These are phyloP conservation scores for Strix uralensis DNA, from an alignment of 2,113 vertebrate genomes.

Conservation along the genomic window DNA sequence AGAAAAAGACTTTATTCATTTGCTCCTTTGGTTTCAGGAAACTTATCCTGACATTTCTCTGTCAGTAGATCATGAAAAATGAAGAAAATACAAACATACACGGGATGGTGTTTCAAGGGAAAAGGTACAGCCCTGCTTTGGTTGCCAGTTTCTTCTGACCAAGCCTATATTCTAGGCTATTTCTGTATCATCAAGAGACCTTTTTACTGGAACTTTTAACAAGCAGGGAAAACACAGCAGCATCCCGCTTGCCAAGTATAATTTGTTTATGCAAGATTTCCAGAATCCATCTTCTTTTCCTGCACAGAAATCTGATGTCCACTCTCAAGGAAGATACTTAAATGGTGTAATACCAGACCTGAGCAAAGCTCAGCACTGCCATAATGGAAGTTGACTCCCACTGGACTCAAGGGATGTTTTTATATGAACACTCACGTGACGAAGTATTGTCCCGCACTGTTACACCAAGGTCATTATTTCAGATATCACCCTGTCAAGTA, in stretches of 20 bases:
- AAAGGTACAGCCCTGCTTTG: not conserved
- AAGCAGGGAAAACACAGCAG: not conserved
- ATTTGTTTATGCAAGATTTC: not conserved
- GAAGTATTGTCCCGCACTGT: not conserved
- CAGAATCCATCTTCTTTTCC: not conserved
- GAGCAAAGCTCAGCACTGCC: not conserved
- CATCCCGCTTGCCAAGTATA: not conserved
- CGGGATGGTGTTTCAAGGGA: not conserved
- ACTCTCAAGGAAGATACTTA: not conserved
- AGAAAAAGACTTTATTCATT: constrained; percentile 11
- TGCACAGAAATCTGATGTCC: not conserved
- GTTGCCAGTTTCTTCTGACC: not conserved
- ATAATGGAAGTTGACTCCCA: not conserved
- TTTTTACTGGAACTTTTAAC: not conserved
- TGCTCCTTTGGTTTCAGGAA: constrained; percentile 9
- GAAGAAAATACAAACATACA: constrained; percentile 11
- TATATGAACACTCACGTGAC: not conserved
- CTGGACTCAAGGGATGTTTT: not conserved
- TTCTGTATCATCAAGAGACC: not conserved
- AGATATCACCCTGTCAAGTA: not conserved
- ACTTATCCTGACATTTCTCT: not conserved
- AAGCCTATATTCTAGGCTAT: not conserved
- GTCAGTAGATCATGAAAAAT: not conserved
- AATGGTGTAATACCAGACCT: not conserved
- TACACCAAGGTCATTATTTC: not conserved